Evolutionary conservation across 2,797 vertebrate species (phyloP).

Genomic region (Synanceia verrucosa): DNA sequence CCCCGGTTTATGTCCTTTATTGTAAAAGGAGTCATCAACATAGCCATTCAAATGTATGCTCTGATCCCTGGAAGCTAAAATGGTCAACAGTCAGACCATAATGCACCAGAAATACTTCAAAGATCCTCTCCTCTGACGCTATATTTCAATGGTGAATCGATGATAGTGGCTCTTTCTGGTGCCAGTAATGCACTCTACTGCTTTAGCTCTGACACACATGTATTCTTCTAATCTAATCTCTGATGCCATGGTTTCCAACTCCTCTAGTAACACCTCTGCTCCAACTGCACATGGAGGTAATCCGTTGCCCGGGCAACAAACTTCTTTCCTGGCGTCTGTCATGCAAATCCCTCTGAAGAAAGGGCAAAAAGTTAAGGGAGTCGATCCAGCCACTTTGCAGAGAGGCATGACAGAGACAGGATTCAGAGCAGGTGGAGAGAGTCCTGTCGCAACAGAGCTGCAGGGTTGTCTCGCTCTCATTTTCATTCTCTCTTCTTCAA

Average conservation of each 20-base stretch:
- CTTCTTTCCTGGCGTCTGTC: constrained; percentile 77
- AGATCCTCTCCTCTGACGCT: constrained; percentile 13
- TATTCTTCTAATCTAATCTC: constrained; percentile 70
- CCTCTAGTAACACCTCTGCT: constrained; percentile 78
- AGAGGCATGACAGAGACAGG: constrained; percentile 57
- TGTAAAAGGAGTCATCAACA: not conserved
- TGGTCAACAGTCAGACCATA: constrained; percentile 26
- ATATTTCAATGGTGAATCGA: constrained; percentile 36
- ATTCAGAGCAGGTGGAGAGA: constrained; percentile 53
- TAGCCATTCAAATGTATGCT: constrained; percentile 2
- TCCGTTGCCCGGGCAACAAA: constrained; percentile 81
- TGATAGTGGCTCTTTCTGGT: constrained; percentile 45
- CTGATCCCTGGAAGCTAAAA: constrained; percentile 25
- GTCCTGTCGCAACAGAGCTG: constrained; percentile 50
- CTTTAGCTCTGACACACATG: constrained; percentile 60
- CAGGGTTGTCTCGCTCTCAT: constrained; percentile 44
- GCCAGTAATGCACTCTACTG: constrained; percentile 50
- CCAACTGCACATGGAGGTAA: constrained; percentile 79
- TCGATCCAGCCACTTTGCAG: constrained; percentile 70
- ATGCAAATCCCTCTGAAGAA: constrained; percentile 79
- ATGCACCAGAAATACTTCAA: constrained; percentile 24
- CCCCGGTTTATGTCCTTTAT: not conserved
- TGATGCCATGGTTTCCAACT: constrained; percentile 73
- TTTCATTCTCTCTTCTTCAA: constrained; percentile 48
- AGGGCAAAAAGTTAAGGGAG: constrained; percentile 80